Evolutionary conservation across 2,113 vertebrate species (phyloP).

Genomic region (Thunnus thynnus): DNA sequence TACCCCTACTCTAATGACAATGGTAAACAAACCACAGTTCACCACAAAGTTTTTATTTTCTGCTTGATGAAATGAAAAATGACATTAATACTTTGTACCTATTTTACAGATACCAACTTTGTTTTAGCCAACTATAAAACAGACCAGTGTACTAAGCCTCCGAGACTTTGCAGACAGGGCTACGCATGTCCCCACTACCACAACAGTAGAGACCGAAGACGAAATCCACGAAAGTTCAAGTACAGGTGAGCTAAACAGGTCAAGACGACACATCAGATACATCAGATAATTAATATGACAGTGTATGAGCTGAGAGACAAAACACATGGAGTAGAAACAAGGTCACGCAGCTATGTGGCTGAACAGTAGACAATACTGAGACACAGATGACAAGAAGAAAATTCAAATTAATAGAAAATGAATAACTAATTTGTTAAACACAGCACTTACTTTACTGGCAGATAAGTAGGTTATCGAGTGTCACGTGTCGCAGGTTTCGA

Average conservation of each 20-base stretch:
- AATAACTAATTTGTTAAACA: neutral
- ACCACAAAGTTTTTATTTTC: neutral
- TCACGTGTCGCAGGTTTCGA: too few species aligned
- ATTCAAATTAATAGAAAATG: neutral
- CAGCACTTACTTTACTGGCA: too few species aligned
- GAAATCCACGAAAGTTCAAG: conserved; percentile 92
- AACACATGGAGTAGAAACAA: too few species aligned
- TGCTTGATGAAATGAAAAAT: neutral
- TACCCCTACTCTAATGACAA: fast-evolving
- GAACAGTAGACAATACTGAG: too few species aligned
- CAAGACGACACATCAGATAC: too few species aligned
- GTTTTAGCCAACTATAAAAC: conserved; percentile 96
- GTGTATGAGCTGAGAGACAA: too few species aligned
- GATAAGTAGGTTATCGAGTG: too few species aligned
- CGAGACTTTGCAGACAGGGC: conserved; percentile 94
- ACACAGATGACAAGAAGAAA: neutral
- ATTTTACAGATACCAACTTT: conserved; percentile 89
- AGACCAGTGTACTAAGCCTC: conserved; percentile 93
- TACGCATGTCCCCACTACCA: conserved; percentile 95
- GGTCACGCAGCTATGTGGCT: too few species aligned
- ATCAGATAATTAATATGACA: too few species aligned
- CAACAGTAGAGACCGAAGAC: conserved; percentile 91
- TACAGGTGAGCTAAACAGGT: conserved; percentile 86
- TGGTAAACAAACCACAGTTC: neutral
- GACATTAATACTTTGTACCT: neutral